Percentiles rank a stretch among this genome's conserved stretches.
Evolutionary conservation across 2,888 invertebrate species (phyloP).

Genomic region (Conomelus anceps): DNA sequence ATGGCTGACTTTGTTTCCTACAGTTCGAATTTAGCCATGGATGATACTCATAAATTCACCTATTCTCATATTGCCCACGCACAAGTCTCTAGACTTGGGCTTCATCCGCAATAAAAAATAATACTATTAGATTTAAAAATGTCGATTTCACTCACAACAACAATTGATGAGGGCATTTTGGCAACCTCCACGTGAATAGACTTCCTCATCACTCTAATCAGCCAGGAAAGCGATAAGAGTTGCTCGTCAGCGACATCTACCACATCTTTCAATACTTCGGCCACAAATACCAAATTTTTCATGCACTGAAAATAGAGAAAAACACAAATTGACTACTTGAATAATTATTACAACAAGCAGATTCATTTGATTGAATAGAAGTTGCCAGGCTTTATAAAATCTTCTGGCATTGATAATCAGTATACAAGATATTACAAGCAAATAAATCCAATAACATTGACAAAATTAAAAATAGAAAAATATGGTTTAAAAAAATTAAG

Average conservation of each 20-base stretch:
- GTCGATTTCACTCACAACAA: conserved; percentile 56
- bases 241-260: conserved; percentile 41
- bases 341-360: not conserved
- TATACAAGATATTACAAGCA: too few relatives aligned
- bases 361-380: not conserved
- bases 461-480: too few relatives aligned
- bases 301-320: conserved; percentile 46
- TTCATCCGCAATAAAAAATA: too few relatives aligned
- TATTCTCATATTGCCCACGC: too few relatives aligned
- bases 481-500: too few relatives aligned
- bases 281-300: conserved; percentile 62
- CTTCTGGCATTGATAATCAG: too few relatives aligned
- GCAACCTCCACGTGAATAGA: conserved; percentile 74
- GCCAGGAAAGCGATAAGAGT: conserved; percentile 60
- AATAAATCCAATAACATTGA: too few relatives aligned
- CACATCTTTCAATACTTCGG: conserved; percentile 48
- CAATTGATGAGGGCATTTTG: conserved; percentile 56
- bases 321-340: not conserved
- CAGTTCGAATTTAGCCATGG: too few relatives aligned
- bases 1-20: too few relatives aligned
- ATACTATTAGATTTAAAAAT: not conserved
- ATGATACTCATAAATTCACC: too few relatives aligned
- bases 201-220: conserved; percentile 64
- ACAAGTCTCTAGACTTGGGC: too few relatives aligned
- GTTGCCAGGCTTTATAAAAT: too few relatives aligned